Evolutionary conservation across 1,140 invertebrate genomes (phyloP).

Genomic region (Ceratina calcarata): DNA sequence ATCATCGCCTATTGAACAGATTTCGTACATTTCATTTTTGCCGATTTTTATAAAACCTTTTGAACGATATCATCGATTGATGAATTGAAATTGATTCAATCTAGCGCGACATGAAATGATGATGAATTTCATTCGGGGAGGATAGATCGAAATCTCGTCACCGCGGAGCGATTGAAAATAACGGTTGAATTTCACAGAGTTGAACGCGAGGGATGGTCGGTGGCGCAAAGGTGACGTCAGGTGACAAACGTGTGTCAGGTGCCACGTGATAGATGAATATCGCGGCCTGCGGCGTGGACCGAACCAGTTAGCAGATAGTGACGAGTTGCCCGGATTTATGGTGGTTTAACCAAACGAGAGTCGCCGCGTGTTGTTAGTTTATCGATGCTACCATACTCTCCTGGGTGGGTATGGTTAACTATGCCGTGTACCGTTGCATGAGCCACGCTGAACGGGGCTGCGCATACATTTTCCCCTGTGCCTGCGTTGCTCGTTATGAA

Average conservation of each 20-base stretch:
- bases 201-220: constrained; percentile 21
- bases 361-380: constrained; percentile 48
- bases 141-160: background rate
- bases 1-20: too few species aligned
- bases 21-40: too few species aligned
- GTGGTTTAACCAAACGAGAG: constrained; percentile 56
- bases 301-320: constrained; percentile 57
- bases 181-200: constrained; percentile 3
- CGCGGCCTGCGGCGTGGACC: constrained; percentile 36
- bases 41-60: too few species aligned
- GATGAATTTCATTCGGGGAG: background rate
- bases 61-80: too few species aligned
- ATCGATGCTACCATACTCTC: constrained; percentile 46
- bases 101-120: background rate
- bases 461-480: constrained; percentile 4
- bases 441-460: background rate
- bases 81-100: too few species aligned
- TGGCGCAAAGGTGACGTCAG: constrained; percentile 52
- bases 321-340: constrained; percentile 63
- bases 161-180: constrained; percentile 3
- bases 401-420: constrained; percentile 17
- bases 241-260: constrained; percentile 65
- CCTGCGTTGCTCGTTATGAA: background rate
- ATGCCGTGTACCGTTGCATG: background rate
- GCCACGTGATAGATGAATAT: constrained; percentile 58